Evolutionary conservation across 2,113 vertebrate species (phyloP).

Genomic region (Himantopus leucocephalus): DNA sequence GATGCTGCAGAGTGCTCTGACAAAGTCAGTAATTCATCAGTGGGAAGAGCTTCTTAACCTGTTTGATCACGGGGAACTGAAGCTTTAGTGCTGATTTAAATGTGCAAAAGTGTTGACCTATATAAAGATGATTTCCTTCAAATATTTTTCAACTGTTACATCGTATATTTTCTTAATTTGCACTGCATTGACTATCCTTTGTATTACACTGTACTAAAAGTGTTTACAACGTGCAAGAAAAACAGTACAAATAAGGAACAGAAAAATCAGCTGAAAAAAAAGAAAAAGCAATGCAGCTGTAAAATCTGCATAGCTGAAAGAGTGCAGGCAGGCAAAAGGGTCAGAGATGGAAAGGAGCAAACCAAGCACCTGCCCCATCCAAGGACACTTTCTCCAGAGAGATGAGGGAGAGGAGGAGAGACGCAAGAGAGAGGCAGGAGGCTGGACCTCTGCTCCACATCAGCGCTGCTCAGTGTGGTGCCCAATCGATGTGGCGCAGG

Average conservation of each 20-base stretch:
- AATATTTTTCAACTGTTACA: neutral
- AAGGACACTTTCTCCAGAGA: neutral
- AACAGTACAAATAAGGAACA: neutral
- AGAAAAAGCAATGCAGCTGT: neutral
- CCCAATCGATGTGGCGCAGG: neutral
- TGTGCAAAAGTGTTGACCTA: neutral
- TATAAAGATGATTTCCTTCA: neutral
- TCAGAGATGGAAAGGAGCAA: neutral
- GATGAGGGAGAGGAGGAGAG: neutral
- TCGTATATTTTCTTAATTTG: neutral
- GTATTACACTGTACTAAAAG: neutral
- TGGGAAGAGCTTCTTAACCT: neutral
- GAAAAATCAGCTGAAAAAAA: neutral
- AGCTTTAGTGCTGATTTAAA: neutral
- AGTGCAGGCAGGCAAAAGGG: neutral
- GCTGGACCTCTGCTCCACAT: neutral
- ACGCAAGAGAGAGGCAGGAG: neutral
- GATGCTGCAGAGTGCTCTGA: neutral
- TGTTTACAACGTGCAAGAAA: neutral
- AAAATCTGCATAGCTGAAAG: neutral
- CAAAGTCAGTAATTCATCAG: neutral
- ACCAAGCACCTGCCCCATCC: neutral
- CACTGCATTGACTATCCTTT: neutral
- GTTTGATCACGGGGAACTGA: neutral
- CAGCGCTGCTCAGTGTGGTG: neutral